phyloP scores from a whole-genome alignment of 2,797 vertebrate genomes.

The Carcharodon carcharias region DNA sequence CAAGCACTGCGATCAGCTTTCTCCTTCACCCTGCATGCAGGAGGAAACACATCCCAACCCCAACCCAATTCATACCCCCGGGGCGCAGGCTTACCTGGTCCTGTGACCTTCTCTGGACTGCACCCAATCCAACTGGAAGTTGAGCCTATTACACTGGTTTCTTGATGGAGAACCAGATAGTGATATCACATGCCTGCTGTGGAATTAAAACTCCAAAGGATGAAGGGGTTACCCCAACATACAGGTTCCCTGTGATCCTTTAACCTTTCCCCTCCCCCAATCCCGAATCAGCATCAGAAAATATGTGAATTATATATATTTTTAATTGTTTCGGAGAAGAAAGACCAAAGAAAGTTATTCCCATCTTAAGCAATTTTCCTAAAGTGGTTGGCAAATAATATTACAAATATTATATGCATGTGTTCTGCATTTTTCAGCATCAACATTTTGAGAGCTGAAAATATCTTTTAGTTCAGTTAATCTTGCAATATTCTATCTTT shows the following conservation, averaged over 20 bases:
- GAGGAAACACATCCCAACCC: neutral
- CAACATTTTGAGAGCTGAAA: neutral
- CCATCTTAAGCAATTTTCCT: neutral
- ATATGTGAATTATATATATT: neutral
- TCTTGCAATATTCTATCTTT: neutral
- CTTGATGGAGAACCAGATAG: too few species aligned
- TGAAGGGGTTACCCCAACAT: neutral
- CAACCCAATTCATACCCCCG: too few species aligned
- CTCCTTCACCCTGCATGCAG: too few species aligned
- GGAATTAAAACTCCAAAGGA: too few species aligned
- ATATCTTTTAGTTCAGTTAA: slow-evolving; percentile 1
- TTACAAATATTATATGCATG: neutral
- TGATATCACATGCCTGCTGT: too few species aligned
- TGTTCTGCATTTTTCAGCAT: neutral
- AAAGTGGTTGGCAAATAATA: neutral
- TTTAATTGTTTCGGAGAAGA: neutral
- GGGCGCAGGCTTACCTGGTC: too few species aligned
- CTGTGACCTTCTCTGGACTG: too few species aligned
- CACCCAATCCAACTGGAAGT: neutral
- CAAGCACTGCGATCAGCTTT: neutral
- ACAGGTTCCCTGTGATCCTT: neutral
- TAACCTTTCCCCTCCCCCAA: neutral
- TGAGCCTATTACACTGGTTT: neutral
- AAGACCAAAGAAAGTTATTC: neutral
- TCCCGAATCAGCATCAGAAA: neutral